These are phyloP conservation scores for Eucriotettix oculatus DNA, from an alignment of 2,888 invertebrate genomes.

Conservation along the genomic window DNA sequence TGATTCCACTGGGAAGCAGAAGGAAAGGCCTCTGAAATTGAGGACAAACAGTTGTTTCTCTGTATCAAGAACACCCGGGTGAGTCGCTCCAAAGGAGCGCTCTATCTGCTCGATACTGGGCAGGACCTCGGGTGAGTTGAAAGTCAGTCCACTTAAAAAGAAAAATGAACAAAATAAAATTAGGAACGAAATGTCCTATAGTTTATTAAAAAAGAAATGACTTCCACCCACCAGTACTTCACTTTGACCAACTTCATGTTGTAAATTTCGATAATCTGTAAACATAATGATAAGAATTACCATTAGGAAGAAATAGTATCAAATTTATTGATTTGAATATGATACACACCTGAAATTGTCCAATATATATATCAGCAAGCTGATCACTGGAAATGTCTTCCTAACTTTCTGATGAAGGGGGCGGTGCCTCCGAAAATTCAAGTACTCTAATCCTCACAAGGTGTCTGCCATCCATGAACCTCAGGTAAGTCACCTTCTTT, in stretches of 20 bases:
- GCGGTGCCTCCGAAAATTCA: no score
- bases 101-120: conserved; percentile 97
- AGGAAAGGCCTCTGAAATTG: conserved; percentile 91
- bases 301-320: not conserved
- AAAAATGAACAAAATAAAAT: conserved; percentile 2
- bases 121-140: conserved; percentile 84
- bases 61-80: conserved; percentile 94
- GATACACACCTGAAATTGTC: no score
- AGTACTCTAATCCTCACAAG: no score
- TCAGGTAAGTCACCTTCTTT: no score
- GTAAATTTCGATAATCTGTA: conserved; percentile 85
- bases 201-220: not conserved
- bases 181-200: not conserved
- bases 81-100: conserved; percentile 96
- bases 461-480: no score
- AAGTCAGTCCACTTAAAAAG: conserved; percentile 51
- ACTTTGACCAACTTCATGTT: conserved; percentile 93
- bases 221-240: conserved; percentile 69
- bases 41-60: conserved; percentile 89
- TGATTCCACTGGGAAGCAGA: conserved; percentile 91
- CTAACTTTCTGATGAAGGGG: no score
- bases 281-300: conserved; percentile 12
- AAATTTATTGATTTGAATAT: no score
- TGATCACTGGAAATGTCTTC: no score
- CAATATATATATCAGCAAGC: no score